Evolutionary conservation across 2,797 vertebrate species (phyloP).

Genomic region (Dendrocincla tyrannina): DNA sequence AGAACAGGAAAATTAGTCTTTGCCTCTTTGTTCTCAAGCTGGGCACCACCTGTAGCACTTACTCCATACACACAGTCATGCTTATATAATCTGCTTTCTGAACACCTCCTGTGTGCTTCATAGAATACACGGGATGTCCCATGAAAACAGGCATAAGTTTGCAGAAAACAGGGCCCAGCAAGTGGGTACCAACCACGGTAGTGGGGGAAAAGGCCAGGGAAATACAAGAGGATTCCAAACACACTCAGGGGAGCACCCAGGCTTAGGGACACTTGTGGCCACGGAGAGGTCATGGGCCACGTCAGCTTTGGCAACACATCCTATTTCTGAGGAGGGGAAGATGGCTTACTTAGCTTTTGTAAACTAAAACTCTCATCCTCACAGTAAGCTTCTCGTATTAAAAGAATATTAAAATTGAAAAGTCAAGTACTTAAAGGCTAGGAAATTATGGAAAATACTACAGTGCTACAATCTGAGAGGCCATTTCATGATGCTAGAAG

Average conservation of each 20-base stretch:
- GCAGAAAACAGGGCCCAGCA: background rate
- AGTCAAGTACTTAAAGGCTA: background rate
- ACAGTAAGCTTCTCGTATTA: background rate
- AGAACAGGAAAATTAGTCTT: background rate
- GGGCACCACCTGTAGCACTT: background rate
- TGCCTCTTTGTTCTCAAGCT: background rate
- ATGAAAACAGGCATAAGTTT: background rate
- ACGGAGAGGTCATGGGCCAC: accelerated
- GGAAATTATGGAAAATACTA: background rate
- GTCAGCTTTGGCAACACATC: accelerated
- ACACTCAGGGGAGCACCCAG: background rate
- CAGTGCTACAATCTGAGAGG: background rate
- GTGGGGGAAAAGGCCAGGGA: background rate
- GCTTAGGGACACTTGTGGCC: background rate
- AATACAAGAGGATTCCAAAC: background rate
- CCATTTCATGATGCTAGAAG: accelerated
- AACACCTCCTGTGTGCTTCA: background rate
- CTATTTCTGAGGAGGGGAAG: background rate
- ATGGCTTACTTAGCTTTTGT: background rate
- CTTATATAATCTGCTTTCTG: background rate
- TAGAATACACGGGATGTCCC: background rate
- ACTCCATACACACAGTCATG: background rate
- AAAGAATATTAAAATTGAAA: background rate
- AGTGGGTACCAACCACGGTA: background rate
- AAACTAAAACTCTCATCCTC: background rate